Evolutionary conservation across 1,140 invertebrate species (phyloP).

Genomic region (Drosophila ambigua): DNA sequence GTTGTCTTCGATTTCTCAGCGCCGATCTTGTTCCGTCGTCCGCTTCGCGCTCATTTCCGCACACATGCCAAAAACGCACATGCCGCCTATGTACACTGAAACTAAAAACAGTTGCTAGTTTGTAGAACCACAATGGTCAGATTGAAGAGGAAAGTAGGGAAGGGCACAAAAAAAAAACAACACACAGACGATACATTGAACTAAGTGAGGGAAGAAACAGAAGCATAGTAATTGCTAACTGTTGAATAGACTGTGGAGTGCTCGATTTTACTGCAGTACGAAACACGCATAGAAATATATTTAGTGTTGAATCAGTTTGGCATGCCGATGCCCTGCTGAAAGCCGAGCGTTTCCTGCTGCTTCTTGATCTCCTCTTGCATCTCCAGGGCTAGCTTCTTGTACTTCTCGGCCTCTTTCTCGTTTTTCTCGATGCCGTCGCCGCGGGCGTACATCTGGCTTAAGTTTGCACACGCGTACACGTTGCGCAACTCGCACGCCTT

Average conservation of each 20-base stretch:
- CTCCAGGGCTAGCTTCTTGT: conserved; percentile 88
- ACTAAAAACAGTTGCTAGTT: conserved; percentile 18
- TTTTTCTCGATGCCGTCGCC: conserved; percentile 91
- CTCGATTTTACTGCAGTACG: not conserved
- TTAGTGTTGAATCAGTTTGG: conserved; percentile 52
- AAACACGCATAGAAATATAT: not conserved
- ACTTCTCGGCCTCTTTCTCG: conserved; percentile 88
- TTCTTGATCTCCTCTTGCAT: conserved; percentile 88
- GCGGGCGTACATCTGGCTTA: conserved; percentile 89
- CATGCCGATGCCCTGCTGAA: conserved; percentile 87
- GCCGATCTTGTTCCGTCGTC: conserved; percentile 13
- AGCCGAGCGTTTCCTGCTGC: conserved; percentile 86
- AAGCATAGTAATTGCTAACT: not conserved
- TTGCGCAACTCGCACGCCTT: conserved; percentile 92
- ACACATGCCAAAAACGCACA: conserved; percentile 10
- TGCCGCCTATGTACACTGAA: conserved; percentile 46
- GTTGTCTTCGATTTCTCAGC: too few relatives aligned
- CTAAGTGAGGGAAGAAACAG: conserved; percentile 10
- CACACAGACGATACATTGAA: conserved; percentile 20
- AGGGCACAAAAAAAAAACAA: conserved; percentile 3
- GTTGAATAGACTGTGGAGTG: too few relatives aligned
- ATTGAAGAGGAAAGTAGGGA: conserved; percentile 17
- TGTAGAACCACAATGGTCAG: conserved; percentile 7
- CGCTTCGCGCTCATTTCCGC: conserved; percentile 1
- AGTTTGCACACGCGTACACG: conserved; percentile 93